Base-by-base conservation (phyloP, 1,140 invertebrate species). In the Lordiphosa mommai region DNA sequence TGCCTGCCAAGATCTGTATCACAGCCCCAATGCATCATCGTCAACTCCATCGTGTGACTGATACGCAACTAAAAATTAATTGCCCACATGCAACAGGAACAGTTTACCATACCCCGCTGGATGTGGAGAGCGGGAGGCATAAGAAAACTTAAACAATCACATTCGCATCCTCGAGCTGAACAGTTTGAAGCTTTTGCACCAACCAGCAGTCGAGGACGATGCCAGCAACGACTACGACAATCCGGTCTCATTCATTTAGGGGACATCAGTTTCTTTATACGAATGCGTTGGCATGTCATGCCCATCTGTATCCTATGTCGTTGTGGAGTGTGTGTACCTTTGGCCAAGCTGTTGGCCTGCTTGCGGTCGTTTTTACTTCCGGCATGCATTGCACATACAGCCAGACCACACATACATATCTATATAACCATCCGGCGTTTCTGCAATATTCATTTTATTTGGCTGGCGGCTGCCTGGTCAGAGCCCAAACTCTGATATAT, bases 141-240 rank as follows among this genome's bases (percentile, higher is more conserved):
- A 50, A 68, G 60, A 55, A 68, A 82, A 82, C 71, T 80, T 71
- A 60, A 68, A 67, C 71, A 80, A 82, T 80, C 76, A 48, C 74
- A 82, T 80, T 74, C 71, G 57, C 76, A 82, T 82, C 63, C 61
- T 82, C 76, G 36, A 61, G 57, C 74, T n/a, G n/a, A n/a, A 66
- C 41, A 71, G 66, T 74, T 76, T 82, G 76, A 80, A 80, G 82
- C 71, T 82, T 80, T 71, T 72, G n/a, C 61, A 53, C 47, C 56
- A 30, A 33, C 53, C 71, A 44, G 43, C 30, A 41, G n/a, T 49
- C 10, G 50, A 30, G 41, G 6, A 43, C 12, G 49, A 10, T 14
- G 33, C 37, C 12, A 7, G 38, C 14, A 12, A 29, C 16, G 12
- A 57, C 27, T 29, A 37, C 4, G 34, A 63, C 40, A 77, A 58